A percentile compares a stretch with the other conserved stretches of the same genome.
phyloP scores from a whole-genome alignment of 2,113 vertebrate genomes.

The Mesoclemmys tuberculata region DNA sequence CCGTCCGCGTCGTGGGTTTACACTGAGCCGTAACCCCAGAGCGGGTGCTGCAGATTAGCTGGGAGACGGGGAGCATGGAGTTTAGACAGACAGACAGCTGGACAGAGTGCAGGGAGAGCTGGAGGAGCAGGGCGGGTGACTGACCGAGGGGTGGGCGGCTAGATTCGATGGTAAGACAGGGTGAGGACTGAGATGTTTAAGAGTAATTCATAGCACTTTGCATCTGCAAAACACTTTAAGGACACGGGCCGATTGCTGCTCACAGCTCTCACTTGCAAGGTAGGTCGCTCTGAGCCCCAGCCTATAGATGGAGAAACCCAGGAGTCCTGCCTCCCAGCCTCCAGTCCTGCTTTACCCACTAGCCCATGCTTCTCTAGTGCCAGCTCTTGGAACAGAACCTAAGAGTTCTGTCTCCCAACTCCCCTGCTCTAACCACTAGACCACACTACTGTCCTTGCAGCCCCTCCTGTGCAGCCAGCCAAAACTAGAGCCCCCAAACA shows the following conservation, averaged over 20 bases:
- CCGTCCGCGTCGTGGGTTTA: background rate
- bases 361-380: background rate
- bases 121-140: background rate
- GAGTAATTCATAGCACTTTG: background rate
- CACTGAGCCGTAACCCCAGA: background rate
- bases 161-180: background rate
- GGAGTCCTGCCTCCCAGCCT: background rate
- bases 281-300: background rate
- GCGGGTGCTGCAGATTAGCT: background rate
- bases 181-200: background rate
- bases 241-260: background rate
- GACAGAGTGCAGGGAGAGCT: too few species aligned
- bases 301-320: background rate
- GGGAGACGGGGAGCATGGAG: background rate
- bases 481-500: too few species aligned
- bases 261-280: background rate
- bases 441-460: background rate
- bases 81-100: too few species aligned
- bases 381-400: background rate
- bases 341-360: background rate
- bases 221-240: background rate
- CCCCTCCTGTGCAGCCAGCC: background rate
- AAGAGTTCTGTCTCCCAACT: too few species aligned
- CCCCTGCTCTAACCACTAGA: background rate
- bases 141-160: background rate